These are phyloP conservation scores for Dipodomys ordii DNA, from an alignment of 2,113 vertebrate genomes.

Conservation along the genomic window DNA sequence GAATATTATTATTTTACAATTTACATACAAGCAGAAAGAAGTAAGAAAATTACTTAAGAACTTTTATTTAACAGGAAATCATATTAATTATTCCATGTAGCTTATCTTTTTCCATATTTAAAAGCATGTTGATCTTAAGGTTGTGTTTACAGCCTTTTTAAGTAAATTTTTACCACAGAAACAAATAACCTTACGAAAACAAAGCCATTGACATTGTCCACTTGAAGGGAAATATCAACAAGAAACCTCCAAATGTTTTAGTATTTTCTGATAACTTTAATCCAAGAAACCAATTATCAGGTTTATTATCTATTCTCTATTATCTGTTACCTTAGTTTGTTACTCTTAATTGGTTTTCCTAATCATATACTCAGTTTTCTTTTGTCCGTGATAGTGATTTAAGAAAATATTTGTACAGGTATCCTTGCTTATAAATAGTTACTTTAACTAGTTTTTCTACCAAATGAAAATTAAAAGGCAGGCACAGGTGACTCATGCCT, in stretches of 20 bases:
- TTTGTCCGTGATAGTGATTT: not conserved
- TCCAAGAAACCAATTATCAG: not conserved
- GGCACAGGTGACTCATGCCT: too few relatives aligned
- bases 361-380: not conserved
- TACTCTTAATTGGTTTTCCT: not conserved
- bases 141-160: not conserved
- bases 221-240: not conserved
- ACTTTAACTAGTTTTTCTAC: constrained; percentile 6
- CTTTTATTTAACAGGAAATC: constrained; percentile 23
- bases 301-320: not conserved
- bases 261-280: not conserved
- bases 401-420: not conserved
- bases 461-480: constrained; percentile 14
- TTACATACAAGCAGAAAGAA: not conserved
- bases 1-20: not conserved
- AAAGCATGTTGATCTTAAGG: constrained; percentile 14
- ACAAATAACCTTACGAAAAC: not conserved
- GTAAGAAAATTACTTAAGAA: not conserved
- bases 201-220: not conserved
- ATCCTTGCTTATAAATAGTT: not conserved
- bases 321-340: not conserved
- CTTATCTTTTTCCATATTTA: not conserved
- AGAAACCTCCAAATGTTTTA: not conserved
- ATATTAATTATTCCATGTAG: not conserved
- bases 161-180: constrained; percentile 15